These are phyloP conservation scores for Paradoxurus hermaphroditus DNA, from an alignment of 2,113 vertebrate genomes.

Conservation along the genomic window DNA sequence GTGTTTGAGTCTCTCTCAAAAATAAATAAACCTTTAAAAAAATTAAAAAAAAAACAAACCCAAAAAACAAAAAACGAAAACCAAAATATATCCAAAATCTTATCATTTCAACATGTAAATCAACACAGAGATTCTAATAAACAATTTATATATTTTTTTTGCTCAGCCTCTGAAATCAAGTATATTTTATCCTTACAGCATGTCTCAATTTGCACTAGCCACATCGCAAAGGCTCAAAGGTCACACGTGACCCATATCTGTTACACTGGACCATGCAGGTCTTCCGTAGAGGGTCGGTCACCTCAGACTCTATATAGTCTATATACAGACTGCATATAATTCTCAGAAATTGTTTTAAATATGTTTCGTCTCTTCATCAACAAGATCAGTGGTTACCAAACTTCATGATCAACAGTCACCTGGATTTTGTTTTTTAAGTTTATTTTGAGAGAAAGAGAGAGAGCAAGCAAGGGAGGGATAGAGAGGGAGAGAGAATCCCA, in stretches of 20 bases:
- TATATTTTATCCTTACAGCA: background rate
- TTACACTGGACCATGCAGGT: background rate
- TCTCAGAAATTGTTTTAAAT: slow-evolving; percentile 3
- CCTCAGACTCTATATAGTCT: too few species aligned
- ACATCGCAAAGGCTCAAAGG: background rate
- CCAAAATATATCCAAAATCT: background rate
- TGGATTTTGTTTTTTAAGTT: background rate
- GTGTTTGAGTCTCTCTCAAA: too few species aligned
- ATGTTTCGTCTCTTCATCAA: background rate
- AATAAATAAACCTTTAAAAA: too few species aligned
- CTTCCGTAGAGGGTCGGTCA: background rate
- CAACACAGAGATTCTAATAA: background rate
- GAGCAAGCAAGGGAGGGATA: too few species aligned
- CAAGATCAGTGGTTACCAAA: background rate
- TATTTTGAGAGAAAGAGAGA: too few species aligned
- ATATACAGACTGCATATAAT: background rate
- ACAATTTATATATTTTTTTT: background rate
- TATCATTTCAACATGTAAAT: background rate
- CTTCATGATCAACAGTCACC: background rate
- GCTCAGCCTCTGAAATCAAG: background rate
- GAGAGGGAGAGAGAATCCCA: too few species aligned
- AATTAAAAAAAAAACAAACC: too few species aligned
- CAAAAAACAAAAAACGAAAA: too few species aligned
- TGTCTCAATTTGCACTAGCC: background rate
- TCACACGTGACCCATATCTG: background rate